phyloP scores from a whole-genome alignment of 1,140 invertebrate species.

The Helicoverpa armigera region DNA sequence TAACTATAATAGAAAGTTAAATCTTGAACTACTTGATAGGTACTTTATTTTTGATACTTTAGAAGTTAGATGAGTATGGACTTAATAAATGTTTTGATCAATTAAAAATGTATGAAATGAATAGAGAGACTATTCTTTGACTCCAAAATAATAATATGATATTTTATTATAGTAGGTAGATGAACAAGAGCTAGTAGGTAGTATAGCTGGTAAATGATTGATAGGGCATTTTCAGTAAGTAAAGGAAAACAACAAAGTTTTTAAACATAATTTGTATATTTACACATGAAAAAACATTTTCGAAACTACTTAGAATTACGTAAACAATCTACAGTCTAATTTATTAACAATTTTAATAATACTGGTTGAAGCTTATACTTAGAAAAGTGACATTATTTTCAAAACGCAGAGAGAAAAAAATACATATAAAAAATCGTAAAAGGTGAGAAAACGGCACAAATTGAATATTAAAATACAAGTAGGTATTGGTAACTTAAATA shows the following conservation, averaged over 20 bases:
- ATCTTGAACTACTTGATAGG: too few species aligned
- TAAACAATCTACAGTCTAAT: slow-evolving; percentile 47
- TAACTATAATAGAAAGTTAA: too few species aligned
- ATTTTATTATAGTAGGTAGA: too few species aligned
- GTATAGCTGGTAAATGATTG: too few species aligned
- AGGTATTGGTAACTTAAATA: neutral
- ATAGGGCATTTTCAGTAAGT: neutral
- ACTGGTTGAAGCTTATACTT: slow-evolving; percentile 15
- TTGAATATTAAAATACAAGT: too few species aligned
- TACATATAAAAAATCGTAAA: neutral
- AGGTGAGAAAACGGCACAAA: neutral
- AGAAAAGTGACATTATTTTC: slow-evolving; percentile 5
- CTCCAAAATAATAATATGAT: too few species aligned
- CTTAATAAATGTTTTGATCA: too few species aligned
- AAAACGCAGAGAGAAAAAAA: neutral
- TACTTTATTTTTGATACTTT: too few species aligned
- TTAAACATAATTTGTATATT: slow-evolving; percentile 77
- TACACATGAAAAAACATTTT: slow-evolving; percentile 65
- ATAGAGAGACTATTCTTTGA: too few species aligned
- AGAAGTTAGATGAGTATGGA: too few species aligned
- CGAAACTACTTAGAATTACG: slow-evolving; percentile 40
- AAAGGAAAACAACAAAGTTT: slow-evolving; percentile 23
- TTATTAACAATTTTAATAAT: slow-evolving; percentile 37
- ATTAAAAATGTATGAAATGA: too few species aligned
- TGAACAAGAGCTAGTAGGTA: too few species aligned